Base-by-base conservation (phyloP, 2,888 invertebrate species). In the Heliothis peltigera region DNA sequence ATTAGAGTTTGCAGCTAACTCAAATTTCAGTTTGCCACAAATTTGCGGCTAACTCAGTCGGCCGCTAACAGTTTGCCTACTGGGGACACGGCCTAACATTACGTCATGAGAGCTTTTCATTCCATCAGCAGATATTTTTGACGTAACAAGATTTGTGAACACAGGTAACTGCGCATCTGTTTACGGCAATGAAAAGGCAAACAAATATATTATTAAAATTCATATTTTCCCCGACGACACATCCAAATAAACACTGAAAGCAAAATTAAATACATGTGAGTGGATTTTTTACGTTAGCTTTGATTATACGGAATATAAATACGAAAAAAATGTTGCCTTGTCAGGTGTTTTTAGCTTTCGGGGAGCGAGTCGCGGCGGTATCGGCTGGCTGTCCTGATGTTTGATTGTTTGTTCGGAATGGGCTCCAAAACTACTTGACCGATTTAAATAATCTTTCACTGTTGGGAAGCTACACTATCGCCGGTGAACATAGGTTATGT, bases 211-310 rank as follows among this genome's bases (percentile, higher is more conserved):
- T 35, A 54, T 44, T 67, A 51, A 43, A 47, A 60, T 68, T 60
- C 60, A 4, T 55, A 55, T 74, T 55, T 43, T 51, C 51, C 19
- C 21, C 46, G 48, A 19, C 46, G 6, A n/a, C 32, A n/a, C 32
- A 52, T 47, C 43, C 43, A 32, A 52, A 58, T 18, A 58, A 52
- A 75, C 32, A 39, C 51, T 51, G 28, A 61, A 43, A 74, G 64
- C 42, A 51, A 75, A 72, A 58, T 70, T 64, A 70, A 63, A 70
- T 55, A 75, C 57, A 47, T 54, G 25, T 32, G 53, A 57, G 53
- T 46, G 47, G 54, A 54, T 32, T 53, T 67, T 57, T 54, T 43
- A 44, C 48, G 55, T 54, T 18, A 48, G 47, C 70, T 39, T 48
- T 25, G 44, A 62, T 60, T 46, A 43, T 62, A 18, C 18, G 49